Evolutionary conservation across 2,797 vertebrate species (phyloP), one percentile per base, ranked within the genome.

Genomic region (Neosilurus mollespiculum): DNA sequence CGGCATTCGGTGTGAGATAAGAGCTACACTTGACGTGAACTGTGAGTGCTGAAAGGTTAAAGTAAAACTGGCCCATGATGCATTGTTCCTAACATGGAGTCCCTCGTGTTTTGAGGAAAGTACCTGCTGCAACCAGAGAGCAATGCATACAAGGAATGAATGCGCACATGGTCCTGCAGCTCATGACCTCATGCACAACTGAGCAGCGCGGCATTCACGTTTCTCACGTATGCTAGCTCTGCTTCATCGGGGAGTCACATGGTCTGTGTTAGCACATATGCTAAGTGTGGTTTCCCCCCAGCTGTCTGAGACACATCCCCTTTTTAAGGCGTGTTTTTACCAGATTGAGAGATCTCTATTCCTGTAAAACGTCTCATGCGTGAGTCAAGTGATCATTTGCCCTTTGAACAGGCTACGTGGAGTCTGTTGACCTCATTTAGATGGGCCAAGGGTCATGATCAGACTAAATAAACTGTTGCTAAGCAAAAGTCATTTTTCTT

Each of bases 211-310:
- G 22, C 10, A 15, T 18, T 56, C 58, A 81, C 22, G 34, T 24
- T 71, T 30, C 64, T 67, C 66, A 81, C 81, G 78, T 88, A 82
- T 51, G 61, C 82, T 71, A 77, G 71, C 34, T 71, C 67, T 75
- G 80, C 72, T 62, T 82, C 20, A 56, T 16, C 1, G 18, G 59
- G 65, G 71, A 58, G 81, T 71, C 76, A 14, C n/a, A 26, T 1
- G 26, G 81, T 77, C 53, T 22, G 14, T 8, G 3, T 65, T 58
- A 2, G n/a, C 14, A 24, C 16, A 34, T 49, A 58, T 22, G 51
- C 51, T 51, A 73, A 51, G 58, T 37, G 43, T 66, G 51, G 30
- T 67, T 77, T 51, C 54, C 7, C 5, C 11, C 11, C 20, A 62
- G 43, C 12, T 61, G 37, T 24, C 56, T 77, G 56, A 4, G 59